phyloP scores from a whole-genome alignment of 64 coral and sea anemone genomes.

The Montipora cactus region DNA sequence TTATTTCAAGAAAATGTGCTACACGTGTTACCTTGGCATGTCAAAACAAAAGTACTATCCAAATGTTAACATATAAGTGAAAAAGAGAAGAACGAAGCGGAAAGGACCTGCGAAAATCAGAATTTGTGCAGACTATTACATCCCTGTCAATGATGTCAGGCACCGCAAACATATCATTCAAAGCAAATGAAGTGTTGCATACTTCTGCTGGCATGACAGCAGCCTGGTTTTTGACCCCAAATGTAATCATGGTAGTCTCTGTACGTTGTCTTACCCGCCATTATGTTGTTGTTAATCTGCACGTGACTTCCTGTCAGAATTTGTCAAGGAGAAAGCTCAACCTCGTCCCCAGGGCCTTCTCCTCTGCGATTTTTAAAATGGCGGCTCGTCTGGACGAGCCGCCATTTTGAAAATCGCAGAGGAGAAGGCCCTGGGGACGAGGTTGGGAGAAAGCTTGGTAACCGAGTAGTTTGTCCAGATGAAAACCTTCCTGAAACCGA shows the following conservation, averaged over 20 bases:
- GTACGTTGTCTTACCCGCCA: not conserved
- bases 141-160: not conserved
- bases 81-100: conserved; percentile 81
- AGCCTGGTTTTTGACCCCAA: conserved; percentile 2
- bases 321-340: not conserved
- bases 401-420: too few species aligned
- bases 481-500: not conserved
- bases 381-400: too few species aligned
- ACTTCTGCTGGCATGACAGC: conserved; percentile 47
- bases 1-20: too few species aligned
- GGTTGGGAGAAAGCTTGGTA: conserved; percentile 5
- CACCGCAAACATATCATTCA: not conserved
- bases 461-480: not conserved
- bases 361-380: too few species aligned
- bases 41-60: conserved; percentile 94
- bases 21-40: conserved; percentile 80
- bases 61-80: conserved; percentile 89
- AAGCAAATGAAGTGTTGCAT: not conserved
- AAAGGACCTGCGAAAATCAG: conserved; percentile 57
- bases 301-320: not conserved
- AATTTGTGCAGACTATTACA: too few species aligned
- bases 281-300: not conserved
- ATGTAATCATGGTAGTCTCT: not conserved
- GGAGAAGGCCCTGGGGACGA: too few species aligned
- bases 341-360: too few species aligned